Evolutionary conservation across 2,797 vertebrate species (phyloP), one percentile per base, ranked within the genome.

Genomic region (Coilia nasus): DNA sequence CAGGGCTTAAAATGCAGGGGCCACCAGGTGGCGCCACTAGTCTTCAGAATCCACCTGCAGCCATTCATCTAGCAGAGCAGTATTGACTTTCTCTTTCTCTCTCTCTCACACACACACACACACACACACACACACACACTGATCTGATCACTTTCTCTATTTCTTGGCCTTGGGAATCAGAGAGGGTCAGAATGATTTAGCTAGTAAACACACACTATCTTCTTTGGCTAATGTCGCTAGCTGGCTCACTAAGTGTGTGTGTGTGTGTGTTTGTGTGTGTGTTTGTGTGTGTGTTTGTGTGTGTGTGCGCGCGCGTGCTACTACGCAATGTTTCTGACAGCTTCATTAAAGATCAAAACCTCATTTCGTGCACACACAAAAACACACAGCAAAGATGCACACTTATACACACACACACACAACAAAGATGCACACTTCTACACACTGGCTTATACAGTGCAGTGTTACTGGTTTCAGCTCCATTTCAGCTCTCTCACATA

Each of bases 261-360:
- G 15, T 59, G 57, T 59, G 57, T 59, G 57, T 59, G 57, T 4
- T 17, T 59, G 57, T n/a, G 19, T 59, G 57, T n/a, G 57, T 21
- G 2, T 17, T 56, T 82, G 81, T 81, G 28, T 57, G 71, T 62
- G 44, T 21, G 28, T 44, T 28, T 54, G 41, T 47, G 60, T 71
- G 44, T 71, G 12, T 28, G 3, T 64, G 35, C 46, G 59, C 11
- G 54, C 47, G 41, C 10, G 75, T 1, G 85, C 28, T 23, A 23
- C 60, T 23, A 17, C 23, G 57, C 17, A 60, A 6, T 21, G 57
- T 64, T 64, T 64, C 50, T 64, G 60, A 64, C 60, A 64, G 60
- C 60, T 64, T 64, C 60, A 64, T 64, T 64, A 64, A 10, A 64
- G 60, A 64, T 64, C 60, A 64, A 64, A 64, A 64, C n/a, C n/a